Percentiles rank a stretch among this genome's conserved stretches.
phyloP scores from a whole-genome alignment of 1,140 invertebrate genomes.

The Chymomyza costata region DNA sequence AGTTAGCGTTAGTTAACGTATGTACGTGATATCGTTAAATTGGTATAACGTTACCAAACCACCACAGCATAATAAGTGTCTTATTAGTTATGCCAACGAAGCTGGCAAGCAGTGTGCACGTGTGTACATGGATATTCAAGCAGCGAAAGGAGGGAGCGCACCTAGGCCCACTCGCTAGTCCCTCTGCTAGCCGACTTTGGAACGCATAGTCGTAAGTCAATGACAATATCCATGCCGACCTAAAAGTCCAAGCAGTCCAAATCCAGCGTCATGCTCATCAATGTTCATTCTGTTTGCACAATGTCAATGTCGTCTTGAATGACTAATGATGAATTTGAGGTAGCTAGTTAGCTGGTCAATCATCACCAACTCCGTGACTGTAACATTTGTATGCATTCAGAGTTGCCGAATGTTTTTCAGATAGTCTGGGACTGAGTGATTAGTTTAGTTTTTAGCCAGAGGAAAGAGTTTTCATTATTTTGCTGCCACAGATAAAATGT shows the following conservation, averaged over 20 bases:
- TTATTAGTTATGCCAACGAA: constrained; percentile 64
- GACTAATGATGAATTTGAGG: constrained; percentile 22
- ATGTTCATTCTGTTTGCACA: constrained; percentile 32
- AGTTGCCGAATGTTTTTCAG: too few species aligned
- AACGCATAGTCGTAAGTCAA: too few species aligned
- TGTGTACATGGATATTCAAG: too few species aligned
- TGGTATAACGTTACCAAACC: constrained; percentile 70
- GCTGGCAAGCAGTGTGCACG: constrained; percentile 10
- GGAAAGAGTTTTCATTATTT: too few species aligned
- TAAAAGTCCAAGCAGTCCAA: neutral
- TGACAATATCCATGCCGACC: constrained; percentile 32
- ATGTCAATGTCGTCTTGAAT: constrained; percentile 24
- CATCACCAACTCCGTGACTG: too few species aligned
- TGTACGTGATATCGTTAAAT: constrained; percentile 75
- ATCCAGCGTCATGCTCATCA: constrained; percentile 21
- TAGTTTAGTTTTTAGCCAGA: too few species aligned
- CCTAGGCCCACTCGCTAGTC: constrained; percentile 1
- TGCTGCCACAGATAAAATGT: too few species aligned
- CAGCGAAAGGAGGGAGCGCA: neutral
- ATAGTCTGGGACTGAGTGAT: too few species aligned
- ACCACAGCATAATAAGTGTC: constrained; percentile 69
- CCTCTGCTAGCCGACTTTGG: neutral
- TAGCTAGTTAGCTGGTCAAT: neutral
- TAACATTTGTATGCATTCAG: too few species aligned
- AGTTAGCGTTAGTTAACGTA: constrained; percentile 75